Percentiles rank a stretch among this genome's conserved stretches.
Conservation (phyloP, 2,888 invertebrate species). For the Eupithecia tripunctaria region DNA sequence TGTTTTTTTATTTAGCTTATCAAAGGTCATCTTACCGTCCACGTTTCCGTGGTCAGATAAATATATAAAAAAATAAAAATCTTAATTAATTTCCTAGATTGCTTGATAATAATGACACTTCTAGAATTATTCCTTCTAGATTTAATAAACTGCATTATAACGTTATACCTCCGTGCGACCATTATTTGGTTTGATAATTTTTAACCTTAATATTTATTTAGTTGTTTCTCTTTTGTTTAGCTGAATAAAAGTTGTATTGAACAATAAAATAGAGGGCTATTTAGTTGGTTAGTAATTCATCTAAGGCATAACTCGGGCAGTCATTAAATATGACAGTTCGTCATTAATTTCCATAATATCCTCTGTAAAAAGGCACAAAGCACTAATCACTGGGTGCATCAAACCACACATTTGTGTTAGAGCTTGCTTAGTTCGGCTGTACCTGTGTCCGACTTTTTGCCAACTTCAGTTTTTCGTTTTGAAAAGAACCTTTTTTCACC, state of each 20-base stretch:
- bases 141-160: neutral
- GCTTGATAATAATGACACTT: neutral
- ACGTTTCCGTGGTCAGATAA: neutral
- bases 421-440: slow-evolving; percentile 11
- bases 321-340: slow-evolving; percentile 22
- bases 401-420: slow-evolving; percentile 36
- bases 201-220: neutral
- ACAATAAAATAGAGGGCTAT: neutral
- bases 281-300: neutral
- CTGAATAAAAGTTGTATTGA: neutral
- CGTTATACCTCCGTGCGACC: neutral
- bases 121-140: neutral
- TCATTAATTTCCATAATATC: slow-evolving; percentile 30
- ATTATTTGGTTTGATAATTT: neutral
- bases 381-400: slow-evolving; percentile 42
- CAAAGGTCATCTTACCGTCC: neutral
- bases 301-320: neutral
- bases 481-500: too few relatives aligned
- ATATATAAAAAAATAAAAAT: neutral
- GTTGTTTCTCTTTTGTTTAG: neutral
- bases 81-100: neutral
- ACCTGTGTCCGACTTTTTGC: slow-evolving; percentile 11
- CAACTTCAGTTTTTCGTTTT: neutral
- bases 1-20: neutral
- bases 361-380: slow-evolving; percentile 25